Evolutionary conservation across 2,888 invertebrate genomes (phyloP).

Genomic region (Venustoraphidia nigricollis): DNA sequence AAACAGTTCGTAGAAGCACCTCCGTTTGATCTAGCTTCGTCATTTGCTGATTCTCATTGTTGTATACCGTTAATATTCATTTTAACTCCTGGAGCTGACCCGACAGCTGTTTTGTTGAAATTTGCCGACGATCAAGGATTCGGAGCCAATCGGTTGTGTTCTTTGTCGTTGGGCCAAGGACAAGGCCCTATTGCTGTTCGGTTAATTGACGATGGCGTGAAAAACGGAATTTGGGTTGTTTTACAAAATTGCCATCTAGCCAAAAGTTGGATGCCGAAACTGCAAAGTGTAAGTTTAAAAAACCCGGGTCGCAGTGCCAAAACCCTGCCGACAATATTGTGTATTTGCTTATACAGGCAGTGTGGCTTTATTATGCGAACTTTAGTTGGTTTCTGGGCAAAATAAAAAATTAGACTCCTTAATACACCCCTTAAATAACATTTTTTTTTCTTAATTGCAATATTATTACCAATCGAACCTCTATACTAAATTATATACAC

Average conservation of each 20-base stretch:
- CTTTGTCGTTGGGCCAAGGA: conserved; percentile 82
- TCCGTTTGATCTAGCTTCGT: conserved; percentile 71
- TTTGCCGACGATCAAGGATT: conserved; percentile 88
- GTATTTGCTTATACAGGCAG: too few relatives aligned
- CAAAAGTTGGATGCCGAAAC: conserved; percentile 83
- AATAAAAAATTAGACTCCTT: too few relatives aligned
- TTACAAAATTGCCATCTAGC: conserved; percentile 93
- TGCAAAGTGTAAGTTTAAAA: conserved; percentile 54
- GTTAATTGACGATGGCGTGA: conserved; percentile 70
- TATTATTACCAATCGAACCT: too few relatives aligned
- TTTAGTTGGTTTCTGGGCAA: too few relatives aligned
- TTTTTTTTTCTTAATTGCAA: too few relatives aligned
- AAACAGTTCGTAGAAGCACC: conserved; percentile 75
- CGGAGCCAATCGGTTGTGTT: conserved; percentile 56
- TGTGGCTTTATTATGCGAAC: too few relatives aligned
- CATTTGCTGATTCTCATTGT: conserved; percentile 72
- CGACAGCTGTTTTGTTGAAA: conserved; percentile 73
- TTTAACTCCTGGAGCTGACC: conserved; percentile 86
- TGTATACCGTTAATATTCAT: conserved; percentile 84
- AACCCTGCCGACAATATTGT: too few relatives aligned
- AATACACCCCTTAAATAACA: too few relatives aligned
- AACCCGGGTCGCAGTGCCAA: too few relatives aligned
- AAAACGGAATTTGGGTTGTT: conserved; percentile 82
- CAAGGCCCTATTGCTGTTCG: conserved; percentile 81
- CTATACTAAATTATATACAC: too few relatives aligned